Evolutionary conservation across 2,113 vertebrate genomes (phyloP).

Genomic region (Petaurus breviceps): DNA sequence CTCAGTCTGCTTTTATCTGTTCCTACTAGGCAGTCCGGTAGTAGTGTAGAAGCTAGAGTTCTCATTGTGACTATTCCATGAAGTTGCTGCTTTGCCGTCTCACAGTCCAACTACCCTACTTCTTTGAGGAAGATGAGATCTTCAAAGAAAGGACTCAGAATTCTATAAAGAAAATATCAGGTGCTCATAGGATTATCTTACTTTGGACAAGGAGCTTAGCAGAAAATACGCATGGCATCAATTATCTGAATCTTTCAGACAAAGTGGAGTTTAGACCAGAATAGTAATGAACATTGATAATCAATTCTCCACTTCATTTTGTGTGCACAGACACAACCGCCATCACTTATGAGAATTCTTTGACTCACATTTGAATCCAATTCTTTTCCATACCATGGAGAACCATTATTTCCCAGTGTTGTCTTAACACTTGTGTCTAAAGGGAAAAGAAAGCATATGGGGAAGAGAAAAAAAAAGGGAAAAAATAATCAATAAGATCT

Average conservation of each 20-base stretch:
- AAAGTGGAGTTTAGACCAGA: not conserved
- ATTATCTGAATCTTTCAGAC: not conserved
- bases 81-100: not conserved
- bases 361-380: not conserved
- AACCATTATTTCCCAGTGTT: slow-evolving; percentile 43
- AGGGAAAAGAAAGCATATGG: not conserved
- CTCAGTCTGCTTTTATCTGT: not conserved
- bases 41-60: not conserved
- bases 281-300: not conserved
- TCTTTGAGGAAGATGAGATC: not conserved
- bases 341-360: not conserved
- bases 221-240: not conserved
- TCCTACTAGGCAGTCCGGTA: not conserved
- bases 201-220: not conserved
- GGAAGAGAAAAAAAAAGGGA: not conserved
- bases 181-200: not conserved
- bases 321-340: not conserved
- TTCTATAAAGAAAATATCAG: not conserved
- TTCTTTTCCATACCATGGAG: not conserved
- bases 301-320: slow-evolving; percentile 28
- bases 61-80: not conserved
- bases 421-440: not conserved
- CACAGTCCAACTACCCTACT: not conserved
- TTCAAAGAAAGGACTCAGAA: not conserved
- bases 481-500: slow-evolving; percentile 46